Base-by-base conservation (phyloP, 2,888 invertebrate genomes). In the Notodonta ziczac region DNA sequence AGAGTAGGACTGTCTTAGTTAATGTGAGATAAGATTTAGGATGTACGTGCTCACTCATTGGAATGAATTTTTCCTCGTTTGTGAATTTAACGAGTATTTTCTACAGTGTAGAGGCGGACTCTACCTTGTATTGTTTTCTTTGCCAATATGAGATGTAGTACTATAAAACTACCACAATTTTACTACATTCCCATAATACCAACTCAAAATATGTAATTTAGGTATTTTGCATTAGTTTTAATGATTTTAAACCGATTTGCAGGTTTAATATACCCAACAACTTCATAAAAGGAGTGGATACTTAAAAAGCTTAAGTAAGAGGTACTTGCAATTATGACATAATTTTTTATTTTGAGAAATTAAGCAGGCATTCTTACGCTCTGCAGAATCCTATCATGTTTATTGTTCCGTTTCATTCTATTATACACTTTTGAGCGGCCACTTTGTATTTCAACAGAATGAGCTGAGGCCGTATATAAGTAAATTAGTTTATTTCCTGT, bases 401-500 rank as follows among this genome's bases (percentile, higher is more conserved):
- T 67, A 64, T 61, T 65, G 67, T 72, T 66, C 65, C 67, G 64
- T 70, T 69, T 67, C 65, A 73, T 76, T 73, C 69, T 73, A 74
- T 78, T 73, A 76, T 74, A 76, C 66, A 71, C 74, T 73, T 70
- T 76, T 76, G 76, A 78, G 75, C 75, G 76, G 73, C 73, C 80
- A 76, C 78, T 84, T 81, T 81, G 80, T 83, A 84, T 86, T 86
- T 82, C 81, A 81, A 81, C 80, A 80, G 85, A 82, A 81, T 83
- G 81, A 80, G 80, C 82, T 85, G 84, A 86, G 84, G 83, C 82
- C 85, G 86, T 89, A 87, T 83, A 87, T 86, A 90, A 89, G 88
- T 87, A 92, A 93, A 93, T 93, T 93, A 92, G 92, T 93, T 92
- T 91, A 93, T 93, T 93, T 93, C 93, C 93, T 92, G 85, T 81